Base-by-base conservation (phyloP, 2,113 vertebrate genomes). In the Leptobrachium leishanense region DNA sequence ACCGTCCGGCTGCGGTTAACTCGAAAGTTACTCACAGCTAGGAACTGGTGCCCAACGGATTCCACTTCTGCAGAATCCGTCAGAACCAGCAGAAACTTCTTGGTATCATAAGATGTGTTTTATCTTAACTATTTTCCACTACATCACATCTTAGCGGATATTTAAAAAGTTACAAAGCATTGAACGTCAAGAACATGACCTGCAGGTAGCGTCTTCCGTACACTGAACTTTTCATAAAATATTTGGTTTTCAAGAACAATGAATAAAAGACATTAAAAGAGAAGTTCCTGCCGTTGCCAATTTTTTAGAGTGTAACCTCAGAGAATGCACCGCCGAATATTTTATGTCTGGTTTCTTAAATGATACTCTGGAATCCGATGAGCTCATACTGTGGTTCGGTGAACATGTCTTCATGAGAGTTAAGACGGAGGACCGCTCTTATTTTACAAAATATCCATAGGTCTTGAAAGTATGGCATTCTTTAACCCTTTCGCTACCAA, bases 301-400 rank as follows among this genome's bases (percentile, higher is more conserved):
- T 46, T 3, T 8, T 46, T 46, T 46, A 46, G 44, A 46, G 8
- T 8, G 3, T 13, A 2, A 15, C 10, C 10, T 59, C 55, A 59
- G 20, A n/a, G 67, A 13, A n/a, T 76, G 54, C 62, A 69, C 67
- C 68, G 40, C 50, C 40, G 41, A 66, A n/a, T 64, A 39, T 68
- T 76, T 68, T 68, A 40, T 40, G 55, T 70, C 76, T 77, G 76
- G 57, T 70, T 59, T n/a, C 39, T 42, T 3, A n/a, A 41, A 69
- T 77, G 43, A 40, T 70, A n/a, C 57, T 43, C 53, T 62, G 75
- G 75, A 77, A 70, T 70, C 67, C 20, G 55, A 77, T 77, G 68
- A 77, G 76, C 20, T 77, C 76, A 71, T 7, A 39, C 68, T 12
- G 53, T 50, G 76, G 55, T 70, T 77, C 68, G 40, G 39, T 42